Percentiles rank a stretch among this genome's conserved stretches.
Conservation (phyloP, 2,113 vertebrate genomes). For the Xiphophorus couchianus region DNA sequence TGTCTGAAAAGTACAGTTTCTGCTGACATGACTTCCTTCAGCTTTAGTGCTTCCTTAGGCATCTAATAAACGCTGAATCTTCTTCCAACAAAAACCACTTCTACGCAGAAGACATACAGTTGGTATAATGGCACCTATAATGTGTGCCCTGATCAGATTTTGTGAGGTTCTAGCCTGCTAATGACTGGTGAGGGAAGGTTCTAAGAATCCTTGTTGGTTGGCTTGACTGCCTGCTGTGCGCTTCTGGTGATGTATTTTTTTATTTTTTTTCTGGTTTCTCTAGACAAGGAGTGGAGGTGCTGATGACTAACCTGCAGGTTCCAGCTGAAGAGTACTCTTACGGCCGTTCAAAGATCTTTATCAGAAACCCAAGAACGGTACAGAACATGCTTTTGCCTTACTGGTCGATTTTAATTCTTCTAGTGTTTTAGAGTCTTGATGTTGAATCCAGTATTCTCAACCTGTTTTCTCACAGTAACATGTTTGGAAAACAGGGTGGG, state of each 20-base stretch:
- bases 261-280: conserved; percentile 22
- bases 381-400: neutral
- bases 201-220: neutral
- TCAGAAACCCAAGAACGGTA: conserved; percentile 98
- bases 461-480: conserved; percentile 62
- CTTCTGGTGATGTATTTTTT: conserved; percentile 7
- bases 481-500: conserved; percentile 67
- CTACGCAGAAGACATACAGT: too few relatives aligned
- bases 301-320: conserved; percentile 88
- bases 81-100: too few relatives aligned
- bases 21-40: too few relatives aligned
- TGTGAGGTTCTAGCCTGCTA: neutral
- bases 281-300: conserved; percentile 92
- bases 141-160: too few relatives aligned
- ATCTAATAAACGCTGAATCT: too few relatives aligned
- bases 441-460: conserved; percentile 30
- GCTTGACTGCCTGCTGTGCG: neutral
- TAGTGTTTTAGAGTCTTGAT: conserved; percentile 22
- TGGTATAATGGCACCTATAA: too few relatives aligned
- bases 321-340: conserved; percentile 90
- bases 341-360: conserved; percentile 98
- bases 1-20: too few relatives aligned
- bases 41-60: too few relatives aligned
- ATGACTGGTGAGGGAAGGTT: neutral
- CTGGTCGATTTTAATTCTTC: neutral